Conservation (phyloP, 2,888 invertebrate species). For the Cantharis lateralis region DNA sequence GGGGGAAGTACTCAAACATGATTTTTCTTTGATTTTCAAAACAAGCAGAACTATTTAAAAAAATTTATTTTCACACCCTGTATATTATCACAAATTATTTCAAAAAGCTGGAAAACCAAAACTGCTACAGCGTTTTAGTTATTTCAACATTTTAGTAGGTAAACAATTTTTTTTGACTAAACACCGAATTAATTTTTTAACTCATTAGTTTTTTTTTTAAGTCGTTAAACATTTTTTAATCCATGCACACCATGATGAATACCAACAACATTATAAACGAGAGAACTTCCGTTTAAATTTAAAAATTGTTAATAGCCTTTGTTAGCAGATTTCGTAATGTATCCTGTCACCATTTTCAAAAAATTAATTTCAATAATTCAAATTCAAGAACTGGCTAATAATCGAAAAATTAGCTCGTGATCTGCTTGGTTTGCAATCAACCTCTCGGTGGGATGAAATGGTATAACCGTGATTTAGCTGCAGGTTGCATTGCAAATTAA, state of each 20-base stretch:
- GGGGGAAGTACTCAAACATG: neutral
- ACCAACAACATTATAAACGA: neutral
- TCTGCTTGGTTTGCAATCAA: neutral
- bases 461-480: neutral
- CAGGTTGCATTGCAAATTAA: neutral
- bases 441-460: neutral
- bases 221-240: neutral
- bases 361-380: neutral
- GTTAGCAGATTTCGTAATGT: neutral
- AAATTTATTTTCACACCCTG: neutral
- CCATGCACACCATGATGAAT: neutral
- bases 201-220: neutral
- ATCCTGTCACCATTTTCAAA: neutral
- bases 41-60: neutral
- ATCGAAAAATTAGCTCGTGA: neutral
- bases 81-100: neutral
- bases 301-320: neutral
- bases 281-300: neutral
- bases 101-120: conserved; percentile 43
- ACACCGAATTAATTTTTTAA: neutral
- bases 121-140: conserved; percentile 37
- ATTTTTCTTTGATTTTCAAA: neutral
- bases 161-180: neutral
- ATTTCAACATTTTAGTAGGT: neutral
- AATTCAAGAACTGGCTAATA: neutral